Evolutionary conservation across 23 tunicate genomes (phyloP).

Genomic region (Ciona savignyi): DNA sequence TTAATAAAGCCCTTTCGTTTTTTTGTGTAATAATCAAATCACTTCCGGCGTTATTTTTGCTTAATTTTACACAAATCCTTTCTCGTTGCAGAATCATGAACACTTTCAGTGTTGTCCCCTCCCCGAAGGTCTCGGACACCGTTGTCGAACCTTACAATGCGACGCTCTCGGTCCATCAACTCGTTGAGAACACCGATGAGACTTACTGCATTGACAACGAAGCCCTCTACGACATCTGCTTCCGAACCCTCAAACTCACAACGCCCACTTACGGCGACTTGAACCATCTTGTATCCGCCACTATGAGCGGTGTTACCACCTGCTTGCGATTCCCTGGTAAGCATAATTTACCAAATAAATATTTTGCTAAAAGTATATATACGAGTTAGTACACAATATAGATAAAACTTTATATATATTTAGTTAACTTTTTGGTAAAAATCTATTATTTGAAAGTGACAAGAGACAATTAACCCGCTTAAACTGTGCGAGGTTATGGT

Average conservation of each 20-base stretch:
- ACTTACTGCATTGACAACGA: slow-evolving; percentile 93
- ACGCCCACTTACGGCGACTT: slow-evolving; percentile 97
- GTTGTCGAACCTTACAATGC: slow-evolving; percentile 95
- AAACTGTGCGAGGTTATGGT: too few species aligned
- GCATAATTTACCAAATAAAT: background rate
- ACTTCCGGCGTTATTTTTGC: background rate
- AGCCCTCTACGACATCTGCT: slow-evolving; percentile 90
- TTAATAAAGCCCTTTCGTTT: background rate
- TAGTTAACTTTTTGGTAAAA: too few species aligned
- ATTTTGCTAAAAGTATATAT: too few species aligned
- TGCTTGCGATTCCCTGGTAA: slow-evolving; percentile 83
- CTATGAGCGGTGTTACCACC: slow-evolving; percentile 93
- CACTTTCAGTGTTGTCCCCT: slow-evolving; percentile 90
- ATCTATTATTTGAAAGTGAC: too few species aligned
- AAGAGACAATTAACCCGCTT: too few species aligned
- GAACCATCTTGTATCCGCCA: slow-evolving; percentile 91
- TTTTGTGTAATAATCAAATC: background rate
- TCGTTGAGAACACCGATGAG: slow-evolving; percentile 97
- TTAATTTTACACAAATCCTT: background rate
- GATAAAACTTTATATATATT: too few species aligned
- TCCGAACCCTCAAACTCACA: slow-evolving; percentile 88
- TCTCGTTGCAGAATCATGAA: slow-evolving; percentile 80
- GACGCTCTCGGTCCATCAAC: slow-evolving; percentile 83
- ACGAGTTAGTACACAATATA: too few species aligned
- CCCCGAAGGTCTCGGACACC: slow-evolving; percentile 92